phyloP scores from a whole-genome alignment of 2,888 invertebrate species.

The Hirudinaria manillensis region DNA sequence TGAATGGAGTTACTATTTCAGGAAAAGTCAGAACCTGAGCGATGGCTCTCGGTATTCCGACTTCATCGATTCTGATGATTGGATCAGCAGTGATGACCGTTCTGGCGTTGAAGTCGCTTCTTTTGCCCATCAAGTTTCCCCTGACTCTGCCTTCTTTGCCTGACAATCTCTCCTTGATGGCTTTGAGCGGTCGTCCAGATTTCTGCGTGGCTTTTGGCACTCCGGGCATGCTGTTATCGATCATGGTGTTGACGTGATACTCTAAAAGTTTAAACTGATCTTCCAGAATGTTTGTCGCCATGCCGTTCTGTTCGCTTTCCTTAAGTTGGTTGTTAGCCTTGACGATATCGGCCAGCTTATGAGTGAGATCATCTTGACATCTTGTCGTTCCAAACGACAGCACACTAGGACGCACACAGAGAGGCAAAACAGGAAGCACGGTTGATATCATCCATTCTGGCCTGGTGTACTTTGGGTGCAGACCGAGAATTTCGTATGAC shows the following conservation, averaged over 20 bases:
- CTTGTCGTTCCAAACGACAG: constrained; percentile 97
- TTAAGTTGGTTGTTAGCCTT: constrained; percentile 90
- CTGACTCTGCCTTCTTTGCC: constrained; percentile 98
- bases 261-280: constrained; percentile 97
- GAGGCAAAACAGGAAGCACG: constrained; percentile 90
- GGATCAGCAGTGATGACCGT: constrained; percentile 70
- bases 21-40: constrained; percentile 99
- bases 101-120: constrained; percentile 97
- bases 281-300: constrained; percentile 91
- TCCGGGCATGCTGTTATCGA: constrained; percentile 98
- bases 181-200: constrained; percentile 95
- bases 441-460: constrained; percentile 99
- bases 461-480: constrained; percentile 88
- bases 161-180: constrained; percentile 86
- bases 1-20: constrained; percentile 97
- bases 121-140: constrained; percentile 99
- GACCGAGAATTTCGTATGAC: constrained; percentile 57
- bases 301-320: too few species aligned
- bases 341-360: constrained; percentile 95
- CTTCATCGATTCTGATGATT: constrained; percentile 75
- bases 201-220: constrained; percentile 63
- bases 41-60: constrained; percentile 93
- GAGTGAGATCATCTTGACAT: constrained; percentile 97
- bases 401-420: constrained; percentile 91
- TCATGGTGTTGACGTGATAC: constrained; percentile 94